Evolutionary conservation across 2,113 vertebrate species (phyloP).

Genomic region (Dicerorhinus sumatrensis): DNA sequence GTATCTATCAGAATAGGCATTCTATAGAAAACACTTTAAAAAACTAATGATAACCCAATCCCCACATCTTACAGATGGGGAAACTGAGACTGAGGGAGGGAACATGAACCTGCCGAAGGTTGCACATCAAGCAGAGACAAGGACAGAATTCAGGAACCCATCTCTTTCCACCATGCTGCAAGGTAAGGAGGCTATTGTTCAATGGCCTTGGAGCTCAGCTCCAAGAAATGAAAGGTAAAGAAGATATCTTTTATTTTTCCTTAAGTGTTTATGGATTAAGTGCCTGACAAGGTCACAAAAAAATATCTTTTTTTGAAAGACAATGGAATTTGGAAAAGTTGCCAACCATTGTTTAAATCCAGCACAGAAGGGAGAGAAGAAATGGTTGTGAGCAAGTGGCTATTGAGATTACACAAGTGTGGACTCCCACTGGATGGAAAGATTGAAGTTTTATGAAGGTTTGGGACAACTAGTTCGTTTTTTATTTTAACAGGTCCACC

Average conservation of each 20-base stretch:
- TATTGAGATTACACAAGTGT: not conserved
- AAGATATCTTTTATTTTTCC: not conserved
- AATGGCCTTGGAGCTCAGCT: not conserved
- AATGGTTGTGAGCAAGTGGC: not conserved
- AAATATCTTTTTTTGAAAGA: not conserved
- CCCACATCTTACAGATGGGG: not conserved
- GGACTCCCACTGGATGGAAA: accelerated
- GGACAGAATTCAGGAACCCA: not conserved
- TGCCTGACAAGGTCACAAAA: not conserved
- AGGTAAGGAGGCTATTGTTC: not conserved
- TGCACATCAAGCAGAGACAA: not conserved
- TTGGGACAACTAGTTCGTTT: not conserved
- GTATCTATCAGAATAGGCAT: not conserved
- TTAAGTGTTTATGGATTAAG: not conserved
- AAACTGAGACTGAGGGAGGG: not conserved
- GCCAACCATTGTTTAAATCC: not conserved
- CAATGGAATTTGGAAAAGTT: not conserved
- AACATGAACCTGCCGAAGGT: not conserved
- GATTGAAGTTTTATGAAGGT: not conserved
- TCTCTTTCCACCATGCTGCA: not conserved
- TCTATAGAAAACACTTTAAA: not conserved
- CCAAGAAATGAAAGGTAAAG: not conserved
- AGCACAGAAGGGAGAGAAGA: not conserved
- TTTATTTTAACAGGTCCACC: too few relatives aligned
- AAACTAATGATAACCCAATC: not conserved